Evolutionary conservation across 2,797 vertebrate species (phyloP).

Genomic region (Neosilurus hyrtlii): DNA sequence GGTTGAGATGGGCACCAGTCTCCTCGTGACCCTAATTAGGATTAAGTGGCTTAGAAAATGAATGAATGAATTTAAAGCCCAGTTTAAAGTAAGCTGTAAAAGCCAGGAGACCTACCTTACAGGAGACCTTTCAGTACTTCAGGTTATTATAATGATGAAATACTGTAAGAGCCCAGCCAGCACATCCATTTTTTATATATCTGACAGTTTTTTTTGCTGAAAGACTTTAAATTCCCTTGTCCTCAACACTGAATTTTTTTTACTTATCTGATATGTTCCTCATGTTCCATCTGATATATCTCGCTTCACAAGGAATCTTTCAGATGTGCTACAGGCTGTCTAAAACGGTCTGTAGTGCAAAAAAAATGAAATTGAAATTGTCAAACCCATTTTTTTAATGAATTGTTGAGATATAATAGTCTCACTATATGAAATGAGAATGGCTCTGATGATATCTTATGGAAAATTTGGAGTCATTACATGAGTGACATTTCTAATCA

Average conservation of each 20-base stretch:
- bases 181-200: background rate
- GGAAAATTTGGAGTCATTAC: background rate
- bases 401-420: background rate
- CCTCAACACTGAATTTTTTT: background rate
- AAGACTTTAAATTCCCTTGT: background rate
- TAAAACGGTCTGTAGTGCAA: constrained; percentile 18
- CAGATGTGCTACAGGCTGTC: background rate
- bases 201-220: background rate
- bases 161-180: background rate
- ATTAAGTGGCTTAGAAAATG: no score
- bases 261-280: background rate
- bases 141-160: background rate
- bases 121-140: background rate
- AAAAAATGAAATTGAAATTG: constrained; percentile 15
- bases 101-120: background rate
- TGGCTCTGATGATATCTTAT: background rate
- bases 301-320: background rate
- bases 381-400: background rate
- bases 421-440: background rate
- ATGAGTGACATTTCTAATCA: constrained; percentile 20
- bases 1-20: no score
- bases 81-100: background rate
- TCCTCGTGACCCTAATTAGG: no score
- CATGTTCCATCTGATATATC: no score
- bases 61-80: no score